Evolutionary conservation across 2,113 vertebrate species (phyloP).

Genomic region (Alexandromys fortis): DNA sequence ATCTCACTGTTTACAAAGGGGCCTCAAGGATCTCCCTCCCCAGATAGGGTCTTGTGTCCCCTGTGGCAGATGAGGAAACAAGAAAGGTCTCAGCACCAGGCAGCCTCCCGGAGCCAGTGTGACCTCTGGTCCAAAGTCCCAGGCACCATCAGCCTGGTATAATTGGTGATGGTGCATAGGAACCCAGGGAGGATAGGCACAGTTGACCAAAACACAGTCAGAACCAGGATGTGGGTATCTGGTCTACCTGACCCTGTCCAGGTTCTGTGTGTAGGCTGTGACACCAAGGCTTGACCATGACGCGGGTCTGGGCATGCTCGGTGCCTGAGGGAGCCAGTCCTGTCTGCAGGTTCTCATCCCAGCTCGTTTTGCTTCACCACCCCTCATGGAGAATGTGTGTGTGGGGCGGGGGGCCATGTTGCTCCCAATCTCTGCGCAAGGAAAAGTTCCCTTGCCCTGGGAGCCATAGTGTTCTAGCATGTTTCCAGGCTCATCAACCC

Average conservation of each 20-base stretch:
- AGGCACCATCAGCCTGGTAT: not conserved
- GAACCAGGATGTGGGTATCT: not conserved
- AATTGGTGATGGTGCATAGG: not conserved
- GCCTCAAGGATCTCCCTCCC: not conserved
- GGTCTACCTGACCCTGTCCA: not conserved
- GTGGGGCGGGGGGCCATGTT: no score
- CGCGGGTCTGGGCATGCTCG: not conserved
- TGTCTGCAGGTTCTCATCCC: not conserved
- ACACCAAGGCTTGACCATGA: accelerated
- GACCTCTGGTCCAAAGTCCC: not conserved
- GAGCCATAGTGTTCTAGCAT: not conserved
- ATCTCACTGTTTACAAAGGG: not conserved
- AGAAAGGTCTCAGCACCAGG: not conserved
- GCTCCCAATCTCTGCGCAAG: not conserved
- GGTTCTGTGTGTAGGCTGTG: accelerated
- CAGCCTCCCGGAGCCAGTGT: no score
- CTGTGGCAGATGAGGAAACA: not conserved
- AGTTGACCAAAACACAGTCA: not conserved
- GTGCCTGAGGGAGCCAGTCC: not conserved
- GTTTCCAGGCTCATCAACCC: not conserved
- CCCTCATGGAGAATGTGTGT: not conserved
- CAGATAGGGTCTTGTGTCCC: not conserved
- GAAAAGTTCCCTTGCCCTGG: not conserved
- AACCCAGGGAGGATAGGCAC: not conserved
- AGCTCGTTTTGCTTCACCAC: no score